Conservation (phyloP, 2,113 vertebrate species). For the Gulo gulo region DNA sequence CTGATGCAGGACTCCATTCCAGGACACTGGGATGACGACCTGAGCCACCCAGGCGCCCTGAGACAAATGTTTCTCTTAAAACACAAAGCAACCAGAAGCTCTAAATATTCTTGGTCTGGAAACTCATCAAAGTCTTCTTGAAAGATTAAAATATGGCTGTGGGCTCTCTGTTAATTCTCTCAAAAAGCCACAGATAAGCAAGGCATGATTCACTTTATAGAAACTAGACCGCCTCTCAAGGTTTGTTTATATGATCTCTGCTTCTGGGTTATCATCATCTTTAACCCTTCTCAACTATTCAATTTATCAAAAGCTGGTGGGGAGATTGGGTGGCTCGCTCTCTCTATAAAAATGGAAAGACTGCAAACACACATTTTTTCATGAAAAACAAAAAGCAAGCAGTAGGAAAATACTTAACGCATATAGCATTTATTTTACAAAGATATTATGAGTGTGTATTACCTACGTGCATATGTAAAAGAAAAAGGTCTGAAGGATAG, state of each 20-base stretch:
- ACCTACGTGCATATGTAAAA: background rate
- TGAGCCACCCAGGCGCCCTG: background rate
- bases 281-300: conserved; percentile 1
- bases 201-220: background rate
- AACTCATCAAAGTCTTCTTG: conserved; percentile 11
- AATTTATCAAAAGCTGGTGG: background rate
- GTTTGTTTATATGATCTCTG: background rate
- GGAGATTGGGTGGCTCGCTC: background rate
- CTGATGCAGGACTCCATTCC: background rate
- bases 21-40: background rate
- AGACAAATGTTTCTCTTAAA: conserved; percentile 16
- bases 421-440: background rate
- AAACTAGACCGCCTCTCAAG: background rate
- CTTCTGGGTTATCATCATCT: background rate
- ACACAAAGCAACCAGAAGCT: background rate
- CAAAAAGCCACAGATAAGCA: background rate
- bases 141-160: background rate
- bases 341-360: background rate
- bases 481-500: background rate
- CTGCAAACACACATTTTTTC: background rate
- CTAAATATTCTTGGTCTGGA: conserved; percentile 21
- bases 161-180: background rate
- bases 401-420: background rate
- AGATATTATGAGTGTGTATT: background rate
- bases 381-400: background rate